These are phyloP conservation scores for Lepidurus apus DNA, from an alignment of 1,140 invertebrate species.

Conservation along the genomic window DNA sequence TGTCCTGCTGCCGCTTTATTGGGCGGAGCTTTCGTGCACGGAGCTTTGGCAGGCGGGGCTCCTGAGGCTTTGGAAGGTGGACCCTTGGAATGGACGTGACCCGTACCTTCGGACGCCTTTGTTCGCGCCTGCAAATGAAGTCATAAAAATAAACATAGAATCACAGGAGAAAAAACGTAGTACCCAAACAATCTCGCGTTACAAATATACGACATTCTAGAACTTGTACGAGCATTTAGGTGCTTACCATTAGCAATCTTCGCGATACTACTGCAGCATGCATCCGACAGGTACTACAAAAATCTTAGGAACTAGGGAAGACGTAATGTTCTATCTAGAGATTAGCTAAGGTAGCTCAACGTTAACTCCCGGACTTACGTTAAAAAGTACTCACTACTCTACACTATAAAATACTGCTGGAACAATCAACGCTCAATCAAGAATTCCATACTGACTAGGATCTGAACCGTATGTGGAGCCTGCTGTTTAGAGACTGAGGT, in stretches of 20 bases:
- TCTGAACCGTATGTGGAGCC: not conserved
- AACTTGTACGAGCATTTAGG: not conserved
- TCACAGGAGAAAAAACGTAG: not conserved
- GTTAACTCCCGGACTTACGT: not conserved
- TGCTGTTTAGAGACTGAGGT: not conserved
- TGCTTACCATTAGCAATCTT: conserved; percentile 22
- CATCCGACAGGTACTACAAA: not conserved
- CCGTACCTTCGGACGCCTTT: conserved; percentile 3
- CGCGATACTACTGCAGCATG: conserved; percentile 11
- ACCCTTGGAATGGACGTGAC: conserved; percentile 13
- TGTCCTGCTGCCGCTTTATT: conserved; percentile 40
- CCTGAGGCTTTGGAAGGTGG: not conserved
- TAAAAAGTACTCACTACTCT: not conserved
- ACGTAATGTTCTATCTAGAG: not conserved
- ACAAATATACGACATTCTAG: not conserved
- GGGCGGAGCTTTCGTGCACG: not conserved
- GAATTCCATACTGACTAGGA: not conserved
- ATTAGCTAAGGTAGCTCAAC: not conserved
- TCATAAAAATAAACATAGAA: not conserved
- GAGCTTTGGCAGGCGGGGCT: not conserved
- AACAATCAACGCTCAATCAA: not conserved
- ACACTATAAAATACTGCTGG: not conserved
- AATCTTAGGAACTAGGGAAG: not conserved
- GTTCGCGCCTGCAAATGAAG: not conserved
- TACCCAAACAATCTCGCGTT: not conserved